These are phyloP conservation scores for Pocillopora meandrina DNA, from an alignment of 92 coral and sea anemone species.

Conservation along the genomic window DNA sequence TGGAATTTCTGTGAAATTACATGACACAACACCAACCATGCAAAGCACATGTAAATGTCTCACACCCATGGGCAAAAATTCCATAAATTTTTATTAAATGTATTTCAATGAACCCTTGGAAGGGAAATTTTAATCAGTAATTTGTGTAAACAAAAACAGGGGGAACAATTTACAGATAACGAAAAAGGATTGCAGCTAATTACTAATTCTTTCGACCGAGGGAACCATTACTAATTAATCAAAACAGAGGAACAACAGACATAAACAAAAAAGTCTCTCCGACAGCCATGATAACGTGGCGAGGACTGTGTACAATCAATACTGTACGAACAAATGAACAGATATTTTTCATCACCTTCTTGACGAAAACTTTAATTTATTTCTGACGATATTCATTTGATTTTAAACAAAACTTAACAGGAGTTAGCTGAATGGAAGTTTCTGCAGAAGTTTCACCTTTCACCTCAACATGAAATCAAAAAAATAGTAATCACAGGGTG, in stretches of 20 bases:
- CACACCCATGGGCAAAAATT: too few species aligned
- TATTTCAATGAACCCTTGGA: not conserved
- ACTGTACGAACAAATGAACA: not conserved
- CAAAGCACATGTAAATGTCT: too few species aligned
- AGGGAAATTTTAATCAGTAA: not conserved
- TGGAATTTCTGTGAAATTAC: too few species aligned
- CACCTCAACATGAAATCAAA: not conserved
- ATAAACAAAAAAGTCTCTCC: not conserved
- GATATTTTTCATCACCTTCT: not conserved
- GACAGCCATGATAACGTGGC: not conserved
- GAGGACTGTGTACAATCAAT: not conserved
- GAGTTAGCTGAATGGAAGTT: not conserved
- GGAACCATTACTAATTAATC: slow-evolving; percentile 12
- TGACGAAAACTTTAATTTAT: not conserved
- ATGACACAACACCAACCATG: too few species aligned
- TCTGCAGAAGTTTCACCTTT: slow-evolving; percentile 23
- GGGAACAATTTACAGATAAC: not conserved
- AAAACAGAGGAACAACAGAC: not conserved
- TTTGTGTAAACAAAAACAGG: not conserved
- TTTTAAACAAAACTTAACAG: not conserved
- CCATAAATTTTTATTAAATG: not conserved
- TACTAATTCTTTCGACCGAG: not conserved
- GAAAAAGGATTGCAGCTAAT: not conserved
- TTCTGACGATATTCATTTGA: not conserved
- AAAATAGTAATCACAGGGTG: slow-evolving; percentile 12